Evolutionary conservation across 2,888 invertebrate species (phyloP).

Genomic region (Catonia carolina): DNA sequence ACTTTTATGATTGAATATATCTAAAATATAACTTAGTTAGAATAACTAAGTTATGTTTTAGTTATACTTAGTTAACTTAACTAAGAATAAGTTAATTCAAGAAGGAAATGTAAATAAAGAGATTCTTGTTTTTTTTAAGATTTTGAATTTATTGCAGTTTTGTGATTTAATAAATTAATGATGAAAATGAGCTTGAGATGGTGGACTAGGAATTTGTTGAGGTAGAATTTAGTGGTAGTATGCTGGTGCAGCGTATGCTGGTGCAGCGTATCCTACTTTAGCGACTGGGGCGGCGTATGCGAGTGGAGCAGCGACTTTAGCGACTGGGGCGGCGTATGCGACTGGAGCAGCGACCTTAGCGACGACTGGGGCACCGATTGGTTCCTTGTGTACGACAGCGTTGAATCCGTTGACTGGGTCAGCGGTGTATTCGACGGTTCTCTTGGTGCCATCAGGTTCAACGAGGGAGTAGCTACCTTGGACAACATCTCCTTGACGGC

Average conservation of each 20-base stretch:
- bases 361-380: slow-evolving; percentile 28
- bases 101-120: too few species aligned
- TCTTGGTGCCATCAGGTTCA: slow-evolving; percentile 32
- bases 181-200: slow-evolving; percentile 5
- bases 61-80: too few species aligned
- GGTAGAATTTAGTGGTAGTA: slow-evolving; percentile 5
- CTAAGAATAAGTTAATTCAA: too few species aligned
- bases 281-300: slow-evolving; percentile 27
- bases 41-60: too few species aligned
- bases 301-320: slow-evolving; percentile 26
- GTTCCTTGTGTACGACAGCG: slow-evolving; percentile 36
- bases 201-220: neutral
- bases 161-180: neutral
- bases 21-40: too few species aligned
- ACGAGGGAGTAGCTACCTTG: slow-evolving; percentile 34
- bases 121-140: too few species aligned
- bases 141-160: too few species aligned
- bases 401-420: slow-evolving; percentile 38
- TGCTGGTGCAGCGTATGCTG: slow-evolving; percentile 28
- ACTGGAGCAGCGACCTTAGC: slow-evolving; percentile 34
- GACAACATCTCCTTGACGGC: slow-evolving; percentile 34
- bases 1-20: too few species aligned
- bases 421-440: slow-evolving; percentile 35
- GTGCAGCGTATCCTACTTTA: slow-evolving; percentile 32
- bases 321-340: slow-evolving; percentile 25